Evolutionary conservation across 1,140 invertebrate species (phyloP).

Genomic region (Riptortus pedestris): DNA sequence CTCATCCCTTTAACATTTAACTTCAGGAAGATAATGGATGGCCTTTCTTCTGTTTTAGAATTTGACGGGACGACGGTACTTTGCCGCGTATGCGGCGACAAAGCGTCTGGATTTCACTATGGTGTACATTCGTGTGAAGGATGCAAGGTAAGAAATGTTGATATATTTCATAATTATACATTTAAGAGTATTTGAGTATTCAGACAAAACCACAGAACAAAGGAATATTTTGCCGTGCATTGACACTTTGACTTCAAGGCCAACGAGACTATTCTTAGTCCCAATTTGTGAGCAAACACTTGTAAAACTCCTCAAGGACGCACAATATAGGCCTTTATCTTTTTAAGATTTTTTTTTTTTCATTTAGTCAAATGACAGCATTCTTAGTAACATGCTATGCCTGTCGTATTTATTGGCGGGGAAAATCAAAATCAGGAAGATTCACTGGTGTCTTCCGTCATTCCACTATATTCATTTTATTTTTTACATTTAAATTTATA

Average conservation of each 20-base stretch:
- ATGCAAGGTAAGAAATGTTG: constrained; percentile 83
- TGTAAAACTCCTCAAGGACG: too few species aligned
- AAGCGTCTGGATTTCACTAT: constrained; percentile 98
- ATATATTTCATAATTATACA: background rate
- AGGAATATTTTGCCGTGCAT: background rate
- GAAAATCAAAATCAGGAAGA: too few species aligned
- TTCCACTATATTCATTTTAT: too few species aligned
- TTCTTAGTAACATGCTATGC: too few species aligned
- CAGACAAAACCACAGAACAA: background rate
- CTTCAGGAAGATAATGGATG: too few species aligned
- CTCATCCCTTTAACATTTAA: background rate
- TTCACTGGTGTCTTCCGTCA: too few species aligned
- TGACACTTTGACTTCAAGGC: constrained; percentile 5
- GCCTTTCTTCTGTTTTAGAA: constrained; percentile 73
- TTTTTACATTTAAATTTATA: too few species aligned
- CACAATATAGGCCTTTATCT: too few species aligned
- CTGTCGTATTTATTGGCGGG: too few species aligned
- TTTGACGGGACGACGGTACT: constrained; percentile 96
- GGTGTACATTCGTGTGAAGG: constrained; percentile 98
- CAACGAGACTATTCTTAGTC: constrained; percentile 12
- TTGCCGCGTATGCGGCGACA: constrained; percentile 98
- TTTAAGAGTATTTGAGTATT: constrained; percentile 2
- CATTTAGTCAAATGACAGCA: too few species aligned
- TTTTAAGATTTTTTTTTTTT: too few species aligned
- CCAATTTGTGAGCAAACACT: too few species aligned